A percentile compares a stretch with the other conserved stretches of the same genome.
Evolutionary conservation across 2,888 invertebrate genomes (phyloP).

Genomic region (Cheilosia variabilis): DNA sequence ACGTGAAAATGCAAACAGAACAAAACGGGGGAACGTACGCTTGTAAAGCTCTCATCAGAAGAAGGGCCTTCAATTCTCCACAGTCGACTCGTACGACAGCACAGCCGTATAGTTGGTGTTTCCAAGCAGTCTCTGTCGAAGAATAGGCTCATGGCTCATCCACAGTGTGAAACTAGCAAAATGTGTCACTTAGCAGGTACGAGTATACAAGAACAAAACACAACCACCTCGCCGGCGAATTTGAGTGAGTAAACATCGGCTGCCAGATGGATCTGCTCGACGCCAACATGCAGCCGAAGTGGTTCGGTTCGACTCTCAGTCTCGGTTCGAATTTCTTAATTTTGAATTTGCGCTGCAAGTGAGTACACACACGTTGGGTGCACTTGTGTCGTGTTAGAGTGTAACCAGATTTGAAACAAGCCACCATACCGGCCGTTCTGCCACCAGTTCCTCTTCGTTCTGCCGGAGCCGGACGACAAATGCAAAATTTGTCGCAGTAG

Average conservation of each 20-base stretch:
- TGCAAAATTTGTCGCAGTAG: constrained; percentile 49
- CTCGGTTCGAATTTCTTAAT: constrained; percentile 62
- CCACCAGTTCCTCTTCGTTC: constrained; percentile 47
- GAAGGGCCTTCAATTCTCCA: constrained; percentile 37
- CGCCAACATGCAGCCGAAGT: constrained; percentile 25
- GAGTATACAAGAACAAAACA: neutral
- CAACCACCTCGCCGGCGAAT: neutral
- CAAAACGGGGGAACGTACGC: constrained; percentile 13
- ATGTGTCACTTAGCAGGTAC: neutral
- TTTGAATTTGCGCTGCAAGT: constrained; percentile 43
- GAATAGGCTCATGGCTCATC: neutral
- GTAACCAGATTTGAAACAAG: constrained; percentile 61
- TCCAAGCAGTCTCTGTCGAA: neutral
- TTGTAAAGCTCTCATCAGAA: constrained; percentile 42
- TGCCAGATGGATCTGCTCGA: constrained; percentile 39
- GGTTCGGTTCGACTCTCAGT: constrained; percentile 24
- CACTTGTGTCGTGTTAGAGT: constrained; percentile 60
- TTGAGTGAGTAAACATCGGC: constrained; percentile 32
- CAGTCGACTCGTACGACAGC: neutral
- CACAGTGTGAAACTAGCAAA: neutral
- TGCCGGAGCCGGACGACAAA: constrained; percentile 32
- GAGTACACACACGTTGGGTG: constrained; percentile 28
- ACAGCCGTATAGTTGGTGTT: neutral
- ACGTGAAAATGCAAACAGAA: constrained; percentile 27
- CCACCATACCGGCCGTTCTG: constrained; percentile 41